Percentiles rank a stretch among this genome's conserved stretches.
phyloP scores from a whole-genome alignment of 1,140 invertebrate genomes.

The Elysia chlorotica region DNA sequence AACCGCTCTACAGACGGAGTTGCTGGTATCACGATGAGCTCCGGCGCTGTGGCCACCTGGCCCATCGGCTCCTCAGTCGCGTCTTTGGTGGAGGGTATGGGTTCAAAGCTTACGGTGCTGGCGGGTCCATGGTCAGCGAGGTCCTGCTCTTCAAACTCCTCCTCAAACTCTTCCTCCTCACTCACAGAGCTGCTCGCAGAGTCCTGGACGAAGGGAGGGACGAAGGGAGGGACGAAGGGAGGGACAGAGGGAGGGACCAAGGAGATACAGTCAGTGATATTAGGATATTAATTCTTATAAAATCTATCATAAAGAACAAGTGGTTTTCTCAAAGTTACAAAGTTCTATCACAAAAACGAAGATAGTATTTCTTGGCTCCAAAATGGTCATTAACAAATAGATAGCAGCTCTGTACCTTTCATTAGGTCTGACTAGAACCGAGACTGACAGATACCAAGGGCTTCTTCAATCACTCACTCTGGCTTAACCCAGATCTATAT shows the following conservation, averaged over 20 bases:
- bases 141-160: neutral
- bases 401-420: no score
- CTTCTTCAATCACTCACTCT: no score
- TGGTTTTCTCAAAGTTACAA: neutral
- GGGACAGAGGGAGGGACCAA: neutral
- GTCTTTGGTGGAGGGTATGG: no score
- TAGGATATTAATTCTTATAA: neutral
- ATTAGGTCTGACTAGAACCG: no score
- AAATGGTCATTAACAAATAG: no score
- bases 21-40: neutral
- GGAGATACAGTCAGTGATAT: neutral
- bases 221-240: neutral
- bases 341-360: neutral
- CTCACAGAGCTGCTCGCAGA: conserved; percentile 13
- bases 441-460: no score
- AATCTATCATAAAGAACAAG: neutral
- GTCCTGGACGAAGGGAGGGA: neutral
- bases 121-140: no score
- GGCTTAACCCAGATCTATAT: no score
- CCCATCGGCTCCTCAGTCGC: neutral
- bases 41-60: neutral
- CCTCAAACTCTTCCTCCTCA: conserved; percentile 13
- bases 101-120: no score
- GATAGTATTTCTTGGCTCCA: neutral
- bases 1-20: neutral